A percentile compares a stretch with the other conserved stretches of the same genome.
Evolutionary conservation across 2,888 invertebrate species (phyloP).

Genomic region (Drosophila hawaiiensis): DNA sequence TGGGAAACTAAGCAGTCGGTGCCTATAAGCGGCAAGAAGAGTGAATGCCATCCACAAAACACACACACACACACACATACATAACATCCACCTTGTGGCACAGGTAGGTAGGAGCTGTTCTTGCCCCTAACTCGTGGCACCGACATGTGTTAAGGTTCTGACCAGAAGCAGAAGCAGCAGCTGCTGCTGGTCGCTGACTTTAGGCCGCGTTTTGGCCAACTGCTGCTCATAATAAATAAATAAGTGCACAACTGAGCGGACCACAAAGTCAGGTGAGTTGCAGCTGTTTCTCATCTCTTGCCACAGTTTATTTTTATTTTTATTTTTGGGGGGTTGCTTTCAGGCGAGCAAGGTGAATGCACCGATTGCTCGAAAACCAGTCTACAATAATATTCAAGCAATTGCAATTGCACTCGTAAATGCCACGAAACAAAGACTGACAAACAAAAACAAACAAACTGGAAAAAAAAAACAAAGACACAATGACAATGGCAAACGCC

Average conservation of each 20-base stretch:
- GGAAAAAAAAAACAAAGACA: constrained; percentile 6
- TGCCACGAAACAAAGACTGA: constrained; percentile 13
- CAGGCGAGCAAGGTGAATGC: constrained; percentile 72
- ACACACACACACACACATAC: neutral
- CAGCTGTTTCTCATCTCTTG: constrained; percentile 14
- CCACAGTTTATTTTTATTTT: neutral
- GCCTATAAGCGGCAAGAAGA: neutral
- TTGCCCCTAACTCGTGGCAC: constrained; percentile 38
- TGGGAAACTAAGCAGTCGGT: constrained; percentile 43
- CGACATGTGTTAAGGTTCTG: constrained; percentile 41
- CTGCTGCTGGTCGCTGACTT: constrained; percentile 35
- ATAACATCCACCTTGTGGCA: constrained; percentile 41
- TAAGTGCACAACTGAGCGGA: constrained; percentile 39
- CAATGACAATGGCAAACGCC: constrained; percentile 67
- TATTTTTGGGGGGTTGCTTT: constrained; percentile 61
- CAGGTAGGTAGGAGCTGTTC: constrained; percentile 46
- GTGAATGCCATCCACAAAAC: constrained; percentile 18
- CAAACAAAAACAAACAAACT: neutral
- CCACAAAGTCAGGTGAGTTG: constrained; percentile 67
- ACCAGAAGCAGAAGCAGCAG: constrained; percentile 42
- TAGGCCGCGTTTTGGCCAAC: constrained; percentile 30
- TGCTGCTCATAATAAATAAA: constrained; percentile 49
- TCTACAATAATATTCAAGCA: constrained; percentile 54
- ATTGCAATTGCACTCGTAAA: constrained; percentile 61
- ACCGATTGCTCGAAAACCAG: constrained; percentile 54